phyloP scores from a whole-genome alignment of 2,797 vertebrate species.

The Falco rusticolus region DNA sequence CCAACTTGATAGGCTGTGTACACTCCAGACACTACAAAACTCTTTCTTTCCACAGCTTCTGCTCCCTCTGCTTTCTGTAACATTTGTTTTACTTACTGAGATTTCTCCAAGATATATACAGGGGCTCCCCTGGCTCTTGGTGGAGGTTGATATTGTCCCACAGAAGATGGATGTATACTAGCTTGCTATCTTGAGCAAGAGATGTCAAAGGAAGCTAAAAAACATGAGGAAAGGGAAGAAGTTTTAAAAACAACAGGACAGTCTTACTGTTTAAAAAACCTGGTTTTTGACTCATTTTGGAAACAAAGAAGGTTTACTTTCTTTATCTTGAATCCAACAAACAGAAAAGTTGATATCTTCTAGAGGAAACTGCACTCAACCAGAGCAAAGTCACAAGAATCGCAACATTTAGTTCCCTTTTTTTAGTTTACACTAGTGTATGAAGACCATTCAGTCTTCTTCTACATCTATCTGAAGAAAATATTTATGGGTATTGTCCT shows the following conservation, averaged over 20 bases:
- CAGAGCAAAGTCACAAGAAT: neutral
- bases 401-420: neutral
- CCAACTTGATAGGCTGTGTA: neutral
- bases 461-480: neutral
- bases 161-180: constrained; percentile 92
- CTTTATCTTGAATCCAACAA: neutral
- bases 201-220: constrained; percentile 90
- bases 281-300: neutral
- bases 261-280: neutral
- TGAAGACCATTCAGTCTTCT: neutral
- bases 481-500: neutral
- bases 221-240: neutral
- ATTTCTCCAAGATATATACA: constrained; percentile 92
- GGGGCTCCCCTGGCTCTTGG: constrained; percentile 88
- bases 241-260: neutral
- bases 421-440: neutral
- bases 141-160: constrained; percentile 99
- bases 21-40: neutral
- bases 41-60: neutral
- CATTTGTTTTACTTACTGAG: constrained; percentile 84
- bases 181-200: constrained; percentile 93
- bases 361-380: neutral
- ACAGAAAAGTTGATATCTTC: neutral
- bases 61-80: neutral
- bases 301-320: neutral